These are phyloP conservation scores for Cotesia vestalis DNA, from an alignment of 1,140 invertebrate genomes.

Conservation along the genomic window DNA sequence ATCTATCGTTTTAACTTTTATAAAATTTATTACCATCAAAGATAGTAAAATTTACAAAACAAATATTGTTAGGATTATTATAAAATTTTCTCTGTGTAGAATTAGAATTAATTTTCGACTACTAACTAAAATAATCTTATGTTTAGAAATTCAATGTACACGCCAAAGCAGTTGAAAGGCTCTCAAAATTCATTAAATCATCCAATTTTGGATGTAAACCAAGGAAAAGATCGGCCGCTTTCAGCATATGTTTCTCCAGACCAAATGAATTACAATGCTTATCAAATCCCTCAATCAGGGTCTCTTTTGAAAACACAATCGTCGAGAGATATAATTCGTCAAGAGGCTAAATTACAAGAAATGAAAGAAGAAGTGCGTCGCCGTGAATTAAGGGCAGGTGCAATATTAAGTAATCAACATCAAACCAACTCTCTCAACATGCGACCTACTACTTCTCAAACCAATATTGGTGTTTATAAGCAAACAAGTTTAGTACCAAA, in stretches of 20 bases:
- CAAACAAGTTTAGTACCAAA: conserved; percentile 56
- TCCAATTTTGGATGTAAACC: conserved; percentile 47
- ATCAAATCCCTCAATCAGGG: conserved; percentile 51
- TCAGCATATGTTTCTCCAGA: conserved; percentile 68
- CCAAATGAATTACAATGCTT: conserved; percentile 48
- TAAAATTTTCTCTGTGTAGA: too few relatives aligned
- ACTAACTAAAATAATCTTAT: conserved; percentile 1
- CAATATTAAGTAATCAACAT: conserved; percentile 51
- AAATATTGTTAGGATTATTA: too few relatives aligned
- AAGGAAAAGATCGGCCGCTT: conserved; percentile 66
- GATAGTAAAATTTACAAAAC: too few relatives aligned
- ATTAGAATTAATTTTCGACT: not conserved
- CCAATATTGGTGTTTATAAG: conserved; percentile 47
- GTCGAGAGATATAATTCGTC: conserved; percentile 70
- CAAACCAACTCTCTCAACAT: conserved; percentile 55
- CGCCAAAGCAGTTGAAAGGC: conserved; percentile 61
- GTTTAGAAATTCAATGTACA: conserved; percentile 60
- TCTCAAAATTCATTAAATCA: conserved; percentile 67
- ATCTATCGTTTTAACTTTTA: too few relatives aligned
- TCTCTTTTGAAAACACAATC: conserved; percentile 65
- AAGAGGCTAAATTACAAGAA: conserved; percentile 82
- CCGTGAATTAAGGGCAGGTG: conserved; percentile 70
- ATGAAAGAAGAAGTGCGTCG: conserved; percentile 84
- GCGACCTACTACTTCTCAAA: conserved; percentile 51
- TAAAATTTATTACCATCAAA: too few relatives aligned